Evolutionary conservation across 2,113 vertebrate genomes (phyloP), one percentile per base, ranked within the genome.

Genomic region (Chaetura pelagica): DNA sequence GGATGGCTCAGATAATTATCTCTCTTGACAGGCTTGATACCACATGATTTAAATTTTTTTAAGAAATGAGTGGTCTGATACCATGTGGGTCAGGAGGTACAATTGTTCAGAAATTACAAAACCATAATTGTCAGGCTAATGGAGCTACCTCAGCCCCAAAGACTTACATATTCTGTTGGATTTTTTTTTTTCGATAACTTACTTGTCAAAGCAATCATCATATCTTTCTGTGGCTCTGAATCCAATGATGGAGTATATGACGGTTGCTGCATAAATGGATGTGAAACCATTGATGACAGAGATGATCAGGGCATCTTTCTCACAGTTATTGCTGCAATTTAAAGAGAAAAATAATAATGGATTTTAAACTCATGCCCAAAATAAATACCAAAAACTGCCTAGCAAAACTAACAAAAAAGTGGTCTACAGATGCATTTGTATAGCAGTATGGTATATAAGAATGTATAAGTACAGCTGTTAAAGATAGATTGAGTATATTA

Each of bases 211-310:
- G 58, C 99, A 99, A 52, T 98, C 98, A 2, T 99, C 99, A 2
- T 91, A 99, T 74, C 98, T 98, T 73, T 99, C 89, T 0, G 98
- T 99, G 88, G 99, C 99, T 10, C 99, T 98, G 98, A 99, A 99
- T 78, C 99, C 99, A 5, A 99, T 99, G 97, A 99, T 99, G 86
- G 99, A 99, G 67, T 99, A 99, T 83, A 99, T 98, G 51, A 99
- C 99, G 0, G 98, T 99, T 19, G 99, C 99, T 0, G 99, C 98
- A 10, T 98, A 99, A 68, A 99, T 87, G 0, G 99, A 99, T 2
- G 99, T 99, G 98, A 98, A 98, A 57, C 99, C 99, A 3, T 99
- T 99, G 95, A 99, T 98, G 87, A 99, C 30, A 21, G 99, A 99
- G 90, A 99, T 98, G 5, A 99, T 98, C 67, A 99, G 79, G 0